Conservation (phyloP, 2,888 invertebrate species). For the Orthosia gracilis region DNA sequence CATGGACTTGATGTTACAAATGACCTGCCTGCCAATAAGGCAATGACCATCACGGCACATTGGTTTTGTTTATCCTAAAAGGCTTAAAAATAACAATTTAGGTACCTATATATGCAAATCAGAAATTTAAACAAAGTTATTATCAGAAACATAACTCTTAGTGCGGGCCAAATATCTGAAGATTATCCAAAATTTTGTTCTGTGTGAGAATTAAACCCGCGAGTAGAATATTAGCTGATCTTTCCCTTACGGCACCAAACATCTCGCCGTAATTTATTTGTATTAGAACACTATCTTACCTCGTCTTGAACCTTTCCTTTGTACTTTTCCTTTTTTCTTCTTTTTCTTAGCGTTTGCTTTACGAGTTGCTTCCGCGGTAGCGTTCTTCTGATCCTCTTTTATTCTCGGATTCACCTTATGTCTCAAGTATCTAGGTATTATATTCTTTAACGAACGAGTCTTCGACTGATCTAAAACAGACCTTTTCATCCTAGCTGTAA, state of each 20-base stretch:
- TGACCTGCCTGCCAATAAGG: no score
- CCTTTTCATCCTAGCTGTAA: slow-evolving; percentile 72
- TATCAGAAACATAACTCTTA: no score
- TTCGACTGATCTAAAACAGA: slow-evolving; percentile 63
- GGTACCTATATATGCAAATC: no score
- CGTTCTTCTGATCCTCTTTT: slow-evolving; percentile 62
- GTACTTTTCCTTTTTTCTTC: slow-evolving; percentile 2
- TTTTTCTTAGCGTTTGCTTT: slow-evolving; percentile 20
- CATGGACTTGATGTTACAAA: no score
- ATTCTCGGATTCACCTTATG: slow-evolving; percentile 77
- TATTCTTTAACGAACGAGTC: slow-evolving; percentile 76
- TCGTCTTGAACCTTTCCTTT: slow-evolving; percentile 10
- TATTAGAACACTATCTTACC: slow-evolving; percentile 12
- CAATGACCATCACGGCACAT: no score
- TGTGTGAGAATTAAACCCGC: neutral
- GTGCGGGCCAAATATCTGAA: no score
- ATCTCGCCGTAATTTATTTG: no score
- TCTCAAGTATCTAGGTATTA: slow-evolving; percentile 81
- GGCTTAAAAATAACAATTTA: no score
- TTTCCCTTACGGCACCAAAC: no score
- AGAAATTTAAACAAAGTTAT: no score
- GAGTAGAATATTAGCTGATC: neutral
- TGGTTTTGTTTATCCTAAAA: no score
- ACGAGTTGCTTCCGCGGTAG: slow-evolving; percentile 10
- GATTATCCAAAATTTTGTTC: neutral